Evolutionary conservation across 2,888 invertebrate species (phyloP).

Genomic region (Trachelus stipa): DNA sequence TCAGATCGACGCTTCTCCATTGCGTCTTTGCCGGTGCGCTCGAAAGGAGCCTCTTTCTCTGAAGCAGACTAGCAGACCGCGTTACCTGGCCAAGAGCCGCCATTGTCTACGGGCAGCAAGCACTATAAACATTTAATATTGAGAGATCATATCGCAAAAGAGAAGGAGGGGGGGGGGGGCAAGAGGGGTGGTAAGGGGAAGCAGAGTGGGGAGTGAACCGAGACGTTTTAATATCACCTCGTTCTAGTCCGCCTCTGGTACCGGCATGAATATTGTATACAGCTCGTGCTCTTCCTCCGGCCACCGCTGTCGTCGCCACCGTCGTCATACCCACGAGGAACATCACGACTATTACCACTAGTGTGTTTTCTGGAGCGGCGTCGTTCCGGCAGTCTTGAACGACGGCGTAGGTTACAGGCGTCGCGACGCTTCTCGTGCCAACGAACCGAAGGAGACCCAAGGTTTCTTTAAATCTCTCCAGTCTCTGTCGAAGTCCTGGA

Average conservation of each 20-base stretch:
- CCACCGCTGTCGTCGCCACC: conserved; percentile 15
- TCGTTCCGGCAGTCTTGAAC: not conserved
- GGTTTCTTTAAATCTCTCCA: not conserved
- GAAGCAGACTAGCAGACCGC: conserved; percentile 3
- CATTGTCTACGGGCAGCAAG: conserved; percentile 24
- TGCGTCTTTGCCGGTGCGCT: not conserved
- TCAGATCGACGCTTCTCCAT: not conserved
- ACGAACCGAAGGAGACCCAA: not conserved
- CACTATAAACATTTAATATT: conserved; percentile 26
- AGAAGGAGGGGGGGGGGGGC: not conserved
- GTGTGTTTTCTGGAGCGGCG: conserved; percentile 1
- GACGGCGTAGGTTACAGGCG: not conserved
- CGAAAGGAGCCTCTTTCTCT: not conserved
- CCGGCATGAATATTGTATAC: conserved; percentile 24
- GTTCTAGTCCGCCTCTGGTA: conserved; percentile 18
- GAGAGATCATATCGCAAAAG: conserved; percentile 24
- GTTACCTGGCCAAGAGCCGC: conserved; percentile 19
- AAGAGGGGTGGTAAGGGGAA: too few species aligned
- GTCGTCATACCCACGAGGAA: not conserved
- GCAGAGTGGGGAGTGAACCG: conserved; percentile 8
- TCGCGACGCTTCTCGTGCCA: not conserved
- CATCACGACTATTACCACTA: not conserved
- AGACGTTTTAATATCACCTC: conserved; percentile 26
- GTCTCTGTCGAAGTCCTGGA: not conserved
- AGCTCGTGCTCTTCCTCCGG: conserved; percentile 13